A percentile compares a stretch with the other conserved stretches of the same genome.
Evolutionary conservation across 2,797 vertebrate genomes (phyloP).

Genomic region (Naso thynnoides): DNA sequence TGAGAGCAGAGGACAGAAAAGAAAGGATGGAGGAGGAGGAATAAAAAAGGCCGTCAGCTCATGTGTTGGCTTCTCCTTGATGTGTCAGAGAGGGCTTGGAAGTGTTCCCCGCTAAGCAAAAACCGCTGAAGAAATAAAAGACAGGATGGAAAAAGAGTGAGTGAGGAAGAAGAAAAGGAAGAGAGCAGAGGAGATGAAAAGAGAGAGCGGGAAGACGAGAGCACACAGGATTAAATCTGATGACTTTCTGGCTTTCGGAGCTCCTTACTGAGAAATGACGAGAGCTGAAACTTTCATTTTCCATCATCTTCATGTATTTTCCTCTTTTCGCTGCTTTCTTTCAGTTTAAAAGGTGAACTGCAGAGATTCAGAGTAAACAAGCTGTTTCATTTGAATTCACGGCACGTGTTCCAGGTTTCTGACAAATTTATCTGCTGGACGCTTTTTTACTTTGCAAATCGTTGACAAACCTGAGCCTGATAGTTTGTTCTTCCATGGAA

Average conservation of each 20-base stretch:
- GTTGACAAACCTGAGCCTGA: no score
- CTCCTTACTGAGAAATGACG: neutral
- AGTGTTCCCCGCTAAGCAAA: conserved; percentile 1
- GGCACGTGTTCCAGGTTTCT: no score
- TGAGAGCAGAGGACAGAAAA: no score
- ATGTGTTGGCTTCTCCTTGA: conserved; percentile 1
- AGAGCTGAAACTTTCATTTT: neutral
- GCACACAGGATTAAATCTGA: conserved; percentile 14
- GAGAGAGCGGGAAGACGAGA: neutral
- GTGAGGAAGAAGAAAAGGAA: no score
- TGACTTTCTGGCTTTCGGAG: conserved; percentile 2
- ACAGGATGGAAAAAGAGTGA: neutral
- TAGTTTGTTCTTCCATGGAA: neutral
- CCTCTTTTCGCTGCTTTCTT: no score
- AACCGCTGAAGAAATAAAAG: neutral
- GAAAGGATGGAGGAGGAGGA: neutral
- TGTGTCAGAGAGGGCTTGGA: conserved; percentile 14
- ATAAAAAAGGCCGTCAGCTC: neutral
- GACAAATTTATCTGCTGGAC: no score
- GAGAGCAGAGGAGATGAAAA: no score
- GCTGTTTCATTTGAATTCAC: no score
- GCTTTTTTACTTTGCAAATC: no score
- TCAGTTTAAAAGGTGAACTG: no score
- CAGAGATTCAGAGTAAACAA: no score
- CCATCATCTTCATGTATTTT: neutral